Evolutionary conservation across 2,888 invertebrate genomes (phyloP).

Genomic region (Boloria euphrosyne): DNA sequence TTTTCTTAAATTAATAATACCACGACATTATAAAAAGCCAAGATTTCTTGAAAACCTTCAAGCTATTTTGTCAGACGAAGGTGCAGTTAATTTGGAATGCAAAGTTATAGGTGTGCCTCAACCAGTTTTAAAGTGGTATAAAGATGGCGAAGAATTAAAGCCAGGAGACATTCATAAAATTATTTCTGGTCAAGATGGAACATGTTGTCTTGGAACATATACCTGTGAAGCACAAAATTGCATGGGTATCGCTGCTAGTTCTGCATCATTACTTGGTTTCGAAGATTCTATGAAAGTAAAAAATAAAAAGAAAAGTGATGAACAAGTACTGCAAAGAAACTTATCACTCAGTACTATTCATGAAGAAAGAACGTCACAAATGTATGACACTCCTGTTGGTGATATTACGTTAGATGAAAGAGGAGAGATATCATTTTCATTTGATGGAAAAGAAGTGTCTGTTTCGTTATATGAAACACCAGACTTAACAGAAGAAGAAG

Average conservation of each 20-base stretch:
- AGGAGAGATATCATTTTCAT: conserved; percentile 94
- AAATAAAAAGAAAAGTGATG: conserved; percentile 78
- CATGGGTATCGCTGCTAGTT: conserved; percentile 94
- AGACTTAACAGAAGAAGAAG: conserved; percentile 95
- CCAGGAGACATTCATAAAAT: conserved; percentile 96
- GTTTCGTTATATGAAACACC: conserved; percentile 96
- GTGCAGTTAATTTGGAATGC: conserved; percentile 95
- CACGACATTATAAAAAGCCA: conserved; percentile 94
- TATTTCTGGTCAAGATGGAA: conserved; percentile 94
- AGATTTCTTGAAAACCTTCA: conserved; percentile 92
- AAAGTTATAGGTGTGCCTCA: conserved; percentile 96
- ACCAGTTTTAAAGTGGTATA: conserved; percentile 95
- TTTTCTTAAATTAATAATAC: conserved; percentile 91
- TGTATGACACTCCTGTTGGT: conserved; percentile 92
- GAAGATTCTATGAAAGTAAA: conserved; percentile 86
- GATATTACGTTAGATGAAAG: conserved; percentile 90
- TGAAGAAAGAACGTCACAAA: conserved; percentile 93
- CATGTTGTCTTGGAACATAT: conserved; percentile 94
- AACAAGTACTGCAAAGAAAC: conserved; percentile 85
- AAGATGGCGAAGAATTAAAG: conserved; percentile 93
- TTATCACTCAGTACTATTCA: conserved; percentile 95
- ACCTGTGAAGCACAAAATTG: conserved; percentile 95
- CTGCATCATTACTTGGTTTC: conserved; percentile 93
- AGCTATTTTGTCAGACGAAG: conserved; percentile 93
- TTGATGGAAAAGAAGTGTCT: conserved; percentile 95